phyloP scores from a whole-genome alignment of 2,113 vertebrate genomes.

The Cyprinodon tularosa region DNA sequence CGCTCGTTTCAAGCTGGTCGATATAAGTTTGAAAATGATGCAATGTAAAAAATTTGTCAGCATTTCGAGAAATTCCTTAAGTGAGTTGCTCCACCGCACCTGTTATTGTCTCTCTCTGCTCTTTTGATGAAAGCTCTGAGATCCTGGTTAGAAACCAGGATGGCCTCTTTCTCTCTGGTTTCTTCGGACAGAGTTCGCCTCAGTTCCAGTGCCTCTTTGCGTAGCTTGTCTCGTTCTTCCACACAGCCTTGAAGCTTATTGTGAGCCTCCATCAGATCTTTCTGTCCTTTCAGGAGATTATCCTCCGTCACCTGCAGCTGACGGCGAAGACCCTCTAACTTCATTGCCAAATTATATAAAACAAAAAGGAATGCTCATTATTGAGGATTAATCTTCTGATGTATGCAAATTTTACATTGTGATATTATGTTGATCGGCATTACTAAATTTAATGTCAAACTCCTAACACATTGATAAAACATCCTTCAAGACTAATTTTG shows the following conservation, averaged over 20 bases:
- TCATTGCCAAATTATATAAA: constrained; percentile 25
- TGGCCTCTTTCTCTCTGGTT: constrained; percentile 76
- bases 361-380: constrained; percentile 4
- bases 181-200: constrained; percentile 69
- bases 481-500: no score
- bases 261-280: constrained; percentile 77
- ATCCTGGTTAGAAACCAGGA: constrained; percentile 80
- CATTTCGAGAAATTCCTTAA: background rate
- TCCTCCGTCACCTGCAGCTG: constrained; percentile 77
- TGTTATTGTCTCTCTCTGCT: constrained; percentile 83
- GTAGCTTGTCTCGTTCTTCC: constrained; percentile 73
- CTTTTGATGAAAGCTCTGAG: constrained; percentile 77
- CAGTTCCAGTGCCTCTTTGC: constrained; percentile 76
- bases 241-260: constrained; percentile 71
- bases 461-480: no score
- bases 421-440: background rate
- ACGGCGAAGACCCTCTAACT: constrained; percentile 76
- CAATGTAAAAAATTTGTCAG: background rate
- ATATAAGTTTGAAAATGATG: background rate
- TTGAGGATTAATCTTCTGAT: background rate
- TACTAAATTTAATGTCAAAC: no score
- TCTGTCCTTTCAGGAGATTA: constrained; percentile 50
- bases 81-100: constrained; percentile 61
- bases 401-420: background rate
- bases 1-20: constrained; percentile 75